Base-by-base conservation (phyloP, 2,113 vertebrate species). In the Catharus bicknelli region DNA sequence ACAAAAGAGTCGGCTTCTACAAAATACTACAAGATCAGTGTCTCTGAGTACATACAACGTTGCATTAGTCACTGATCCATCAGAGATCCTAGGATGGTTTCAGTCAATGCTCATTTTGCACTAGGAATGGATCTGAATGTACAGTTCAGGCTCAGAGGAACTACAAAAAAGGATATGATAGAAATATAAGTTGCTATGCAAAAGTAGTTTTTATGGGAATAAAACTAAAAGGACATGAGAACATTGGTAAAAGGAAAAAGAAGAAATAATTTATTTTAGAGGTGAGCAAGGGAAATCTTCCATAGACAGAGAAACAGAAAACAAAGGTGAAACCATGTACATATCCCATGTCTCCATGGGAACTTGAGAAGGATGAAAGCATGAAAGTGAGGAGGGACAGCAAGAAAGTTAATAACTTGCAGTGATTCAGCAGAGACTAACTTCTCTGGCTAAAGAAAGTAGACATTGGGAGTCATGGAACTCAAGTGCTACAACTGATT, bases 51-150 rank as follows among this genome's bases (percentile, higher is more conserved):
- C 32, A n/a, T 48, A 16, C 69, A 84, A 54, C 48, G 61, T 43
- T 95, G 68, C 80, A 86, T 96, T 95, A 97, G 95, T 96, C 91
- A 96, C 82, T 50, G 85, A 94, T 96, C 93, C 92, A 88, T 36
- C 53, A 88, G 58, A 83, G 57, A 76, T 90, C 82, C 76, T 21
- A 84, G 38, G 63, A 95, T 86, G n/a, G 27, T 93, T 90, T 94
- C 62, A 48, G 34, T 84, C 50, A 82, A 22, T 67, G 79, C n/a
- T 86, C 25, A 26, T 77, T 92, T 81, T 82, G 47, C 75, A 70
- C 23, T 77, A 40, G 47, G 77, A 87, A 83, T 38, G 54, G 63
- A 87, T 78, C 45, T 92, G 66, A 92, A 93, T 75, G 22, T 42
- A 10, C 34, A 77, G 47, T 30, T 75, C 62, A 45, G 30, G 45